Conservation (phyloP, 2,888 invertebrate species). For the Willowsia nigromaculata region DNA sequence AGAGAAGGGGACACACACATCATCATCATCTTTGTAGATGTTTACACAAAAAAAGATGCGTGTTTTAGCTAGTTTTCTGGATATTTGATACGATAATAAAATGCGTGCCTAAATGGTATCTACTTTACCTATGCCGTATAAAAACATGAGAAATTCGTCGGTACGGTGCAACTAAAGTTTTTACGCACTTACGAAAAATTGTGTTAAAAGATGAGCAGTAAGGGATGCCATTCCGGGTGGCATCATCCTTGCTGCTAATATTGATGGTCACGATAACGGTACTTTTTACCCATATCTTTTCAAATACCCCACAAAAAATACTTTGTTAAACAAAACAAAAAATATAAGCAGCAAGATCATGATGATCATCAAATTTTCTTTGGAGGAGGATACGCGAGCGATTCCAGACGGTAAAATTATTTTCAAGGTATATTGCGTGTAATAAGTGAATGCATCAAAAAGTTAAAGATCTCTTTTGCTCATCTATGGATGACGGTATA, state of each 20-base stretch:
- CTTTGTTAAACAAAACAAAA: neutral
- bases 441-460: conserved; percentile 1
- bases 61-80: conserved; percentile 56
- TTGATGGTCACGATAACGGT: conserved; percentile 52
- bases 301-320: neutral
- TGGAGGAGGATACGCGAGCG: conserved; percentile 27
- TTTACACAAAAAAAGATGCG: conserved; percentile 63
- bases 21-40: conserved; percentile 45
- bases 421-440: neutral
- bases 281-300: conserved; percentile 37
- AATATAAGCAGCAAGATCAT: conserved; percentile 7
- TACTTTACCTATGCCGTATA: conserved; percentile 34
- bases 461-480: neutral
- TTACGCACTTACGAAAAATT: neutral
- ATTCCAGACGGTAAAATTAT: conserved; percentile 45
- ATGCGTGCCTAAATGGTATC: conserved; percentile 51
- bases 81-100: conserved; percentile 61
- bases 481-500: neutral
- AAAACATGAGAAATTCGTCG: neutral
- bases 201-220: neutral
- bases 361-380: conserved; percentile 33
- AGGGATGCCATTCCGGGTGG: conserved; percentile 62
- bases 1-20: neutral
- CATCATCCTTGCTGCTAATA: neutral
- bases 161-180: neutral